Percentiles rank a stretch among this genome's conserved stretches.
Conservation (phyloP, 2,797 vertebrate species). For the Ciconia nigra region DNA sequence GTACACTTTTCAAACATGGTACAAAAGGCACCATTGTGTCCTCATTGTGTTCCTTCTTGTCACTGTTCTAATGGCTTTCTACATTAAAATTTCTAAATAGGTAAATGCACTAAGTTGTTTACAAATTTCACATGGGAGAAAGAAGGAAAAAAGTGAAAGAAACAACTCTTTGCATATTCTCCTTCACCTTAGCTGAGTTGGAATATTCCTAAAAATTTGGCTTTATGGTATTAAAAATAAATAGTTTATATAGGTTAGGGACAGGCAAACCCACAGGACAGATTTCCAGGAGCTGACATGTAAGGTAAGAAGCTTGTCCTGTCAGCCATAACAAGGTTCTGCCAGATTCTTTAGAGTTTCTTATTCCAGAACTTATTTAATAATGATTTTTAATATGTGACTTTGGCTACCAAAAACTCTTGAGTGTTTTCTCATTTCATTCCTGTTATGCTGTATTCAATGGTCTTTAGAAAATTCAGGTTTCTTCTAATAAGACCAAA, state of each 20-base stretch:
- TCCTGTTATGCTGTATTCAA: neutral
- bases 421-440: neutral
- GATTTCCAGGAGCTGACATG: neutral
- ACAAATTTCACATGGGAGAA: neutral
- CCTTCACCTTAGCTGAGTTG: neutral
- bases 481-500: neutral
- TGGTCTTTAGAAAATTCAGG: neutral
- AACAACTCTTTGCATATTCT: neutral
- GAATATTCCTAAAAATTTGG: neutral
- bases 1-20: neutral
- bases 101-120: neutral
- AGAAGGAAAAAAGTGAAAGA: neutral
- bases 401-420: neutral
- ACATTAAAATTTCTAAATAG: neutral
- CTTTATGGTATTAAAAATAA: neutral
- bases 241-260: neutral
- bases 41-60: neutral
- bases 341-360: neutral
- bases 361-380: neutral
- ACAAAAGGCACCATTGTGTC: neutral
- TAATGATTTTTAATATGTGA: neutral
- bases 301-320: neutral
- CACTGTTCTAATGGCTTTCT: neutral
- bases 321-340: neutral
- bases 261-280: neutral